Percentiles rank a stretch among this genome's conserved stretches.
These are phyloP conservation scores for Tyria jacobaeae DNA, from an alignment of 2,888 invertebrate species.

Conservation along the genomic window DNA sequence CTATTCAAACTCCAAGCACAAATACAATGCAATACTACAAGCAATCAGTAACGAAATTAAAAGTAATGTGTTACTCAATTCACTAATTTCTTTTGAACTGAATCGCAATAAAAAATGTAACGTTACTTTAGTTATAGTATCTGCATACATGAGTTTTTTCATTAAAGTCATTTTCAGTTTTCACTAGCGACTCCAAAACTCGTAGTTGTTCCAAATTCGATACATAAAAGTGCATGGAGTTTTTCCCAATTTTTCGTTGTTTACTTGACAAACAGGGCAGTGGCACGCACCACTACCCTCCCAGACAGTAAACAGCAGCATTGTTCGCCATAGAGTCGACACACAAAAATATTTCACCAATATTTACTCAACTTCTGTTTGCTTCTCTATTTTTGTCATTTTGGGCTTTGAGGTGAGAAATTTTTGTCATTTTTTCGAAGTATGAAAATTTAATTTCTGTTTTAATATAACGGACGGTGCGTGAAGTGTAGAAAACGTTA, in stretches of 20 bases:
- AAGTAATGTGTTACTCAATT: too few relatives aligned
- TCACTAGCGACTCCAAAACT: too few relatives aligned
- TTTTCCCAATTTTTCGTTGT: conserved; percentile 68
- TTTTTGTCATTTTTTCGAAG: neutral
- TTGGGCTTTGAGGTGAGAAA: conserved; percentile 12
- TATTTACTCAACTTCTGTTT: conserved; percentile 27
- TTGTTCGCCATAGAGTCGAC: conserved; percentile 34
- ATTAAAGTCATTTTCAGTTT: too few relatives aligned
- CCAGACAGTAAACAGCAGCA: conserved; percentile 69
- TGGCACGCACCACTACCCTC: conserved; percentile 61
- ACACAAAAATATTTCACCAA: conserved; percentile 37
- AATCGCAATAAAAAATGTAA: too few relatives aligned
- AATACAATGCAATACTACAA: too few relatives aligned
- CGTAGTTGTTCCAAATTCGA: conserved; percentile 40
- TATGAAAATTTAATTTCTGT: neutral
- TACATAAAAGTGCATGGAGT: conserved; percentile 46
- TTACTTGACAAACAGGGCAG: conserved; percentile 72
- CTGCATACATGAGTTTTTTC: too few relatives aligned
- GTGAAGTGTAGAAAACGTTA: neutral
- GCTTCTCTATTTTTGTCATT: conserved; percentile 30
- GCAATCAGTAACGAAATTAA: too few relatives aligned
- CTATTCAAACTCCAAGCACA: too few relatives aligned
- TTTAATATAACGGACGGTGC: neutral
- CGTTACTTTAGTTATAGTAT: too few relatives aligned
- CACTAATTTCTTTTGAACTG: too few relatives aligned